Base-by-base conservation (phyloP, 2,888 invertebrate genomes). In the Drosophila ustulata region DNA sequence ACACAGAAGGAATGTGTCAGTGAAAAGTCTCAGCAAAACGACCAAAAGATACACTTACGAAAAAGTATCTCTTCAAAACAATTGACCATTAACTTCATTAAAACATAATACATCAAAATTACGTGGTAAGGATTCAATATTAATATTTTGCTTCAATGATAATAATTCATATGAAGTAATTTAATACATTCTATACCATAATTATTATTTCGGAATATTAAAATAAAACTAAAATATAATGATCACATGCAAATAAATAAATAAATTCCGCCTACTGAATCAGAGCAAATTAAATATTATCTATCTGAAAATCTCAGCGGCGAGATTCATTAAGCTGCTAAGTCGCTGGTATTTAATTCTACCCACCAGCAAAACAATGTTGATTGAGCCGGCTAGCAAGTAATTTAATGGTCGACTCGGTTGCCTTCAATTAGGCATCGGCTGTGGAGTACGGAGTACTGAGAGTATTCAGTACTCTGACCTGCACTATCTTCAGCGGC, bases 371-470 rank as follows among this genome's bases (percentile, higher is more conserved):
- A 18, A 18, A 18, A 18, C 18, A 18, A 18, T 71, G 71, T 72
- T 72, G 63, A 77, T 78, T 65, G 64, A 62, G 50, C 30, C 46
- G 43, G n/a, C 34, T 30, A 32, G 23, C 9, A 9, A 32, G 43
- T 58, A 39, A 62, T 53, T 72, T 59, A 57, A 62, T 63, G 41
- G 7, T 13, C 4, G 26, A 57, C 28, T 59, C 32, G 9, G 6
- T 41, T 26, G 53, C 37, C 61, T 58, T 52, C 41, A 67, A 58
- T 67, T 66, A 32, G 62, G 13, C 26, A 23, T 65, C 41, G 25
- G 11, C 57, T 43, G 43, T 11, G 11, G 34, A 57, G 53, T 45
- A 23, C 13, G 41, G 28, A 47, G 9, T 37, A 37, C 34, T 18
- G 30, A 6, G 30, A 9, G 32, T 30, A 3, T 8, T 32, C 8